These are phyloP conservation scores for Apolygus lucorum DNA, from an alignment of 1,140 invertebrate genomes.

Conservation along the genomic window DNA sequence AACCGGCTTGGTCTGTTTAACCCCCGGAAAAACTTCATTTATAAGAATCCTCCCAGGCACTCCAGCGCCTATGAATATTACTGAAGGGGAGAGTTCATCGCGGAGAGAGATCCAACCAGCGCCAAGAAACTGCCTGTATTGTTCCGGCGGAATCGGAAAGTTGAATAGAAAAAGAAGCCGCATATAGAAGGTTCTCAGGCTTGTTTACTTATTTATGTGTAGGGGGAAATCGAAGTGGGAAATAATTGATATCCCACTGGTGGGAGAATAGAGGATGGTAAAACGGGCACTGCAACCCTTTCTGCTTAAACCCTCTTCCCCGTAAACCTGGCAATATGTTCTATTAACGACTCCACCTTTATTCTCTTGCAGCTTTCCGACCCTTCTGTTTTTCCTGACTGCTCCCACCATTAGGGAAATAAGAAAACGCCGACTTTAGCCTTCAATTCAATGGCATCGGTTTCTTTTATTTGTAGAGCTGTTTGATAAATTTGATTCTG, in stretches of 20 bases:
- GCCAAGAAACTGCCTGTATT: background rate
- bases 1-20: too few relatives aligned
- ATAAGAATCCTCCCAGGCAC: too few relatives aligned
- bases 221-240: conserved; percentile 3
- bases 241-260: conserved; percentile 10
- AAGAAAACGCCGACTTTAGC: background rate
- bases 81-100: too few relatives aligned
- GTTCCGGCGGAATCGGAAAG: background rate
- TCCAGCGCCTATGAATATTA: too few relatives aligned
- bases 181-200: conserved; percentile 5
- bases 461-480: too few relatives aligned
- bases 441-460: background rate
- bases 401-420: conserved; percentile 6
- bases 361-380: background rate
- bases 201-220: background rate
- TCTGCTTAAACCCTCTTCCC: background rate
- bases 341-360: background rate
- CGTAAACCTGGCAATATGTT: conserved; percentile 12
- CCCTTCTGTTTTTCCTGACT: background rate
- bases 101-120: too few relatives aligned
- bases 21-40: too few relatives aligned
- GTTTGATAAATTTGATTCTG: too few relatives aligned
- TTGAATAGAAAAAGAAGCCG: conserved; percentile 1
- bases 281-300: conserved; percentile 10
- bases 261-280: conserved; percentile 6